phyloP scores from a whole-genome alignment of 1,140 invertebrate genomes.

The Drosophila subobscura region DNA sequence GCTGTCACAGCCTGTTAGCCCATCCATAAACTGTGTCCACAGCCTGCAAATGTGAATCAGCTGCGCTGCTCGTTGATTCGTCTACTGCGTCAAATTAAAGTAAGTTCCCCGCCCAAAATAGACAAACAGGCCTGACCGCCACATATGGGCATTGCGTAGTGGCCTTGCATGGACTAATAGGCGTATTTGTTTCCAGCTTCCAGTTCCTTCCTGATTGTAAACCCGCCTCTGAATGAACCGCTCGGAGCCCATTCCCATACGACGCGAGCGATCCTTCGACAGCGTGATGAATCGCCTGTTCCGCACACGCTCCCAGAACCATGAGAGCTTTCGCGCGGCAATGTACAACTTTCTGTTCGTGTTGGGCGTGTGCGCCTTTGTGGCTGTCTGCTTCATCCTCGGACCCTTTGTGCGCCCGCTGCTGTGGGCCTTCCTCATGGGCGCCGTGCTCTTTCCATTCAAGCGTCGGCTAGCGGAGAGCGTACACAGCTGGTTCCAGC shows the following conservation, averaged over 20 bases:
- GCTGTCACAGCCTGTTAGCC: not conserved
- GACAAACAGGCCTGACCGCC: conserved; percentile 38
- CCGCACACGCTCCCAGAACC: conserved; percentile 75
- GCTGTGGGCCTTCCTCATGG: conserved; percentile 96
- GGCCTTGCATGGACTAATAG: conserved; percentile 9
- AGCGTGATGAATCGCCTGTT: conserved; percentile 76
- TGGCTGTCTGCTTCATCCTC: conserved; percentile 88
- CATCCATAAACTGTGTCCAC: no score
- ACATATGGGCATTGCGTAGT: conserved; percentile 26
- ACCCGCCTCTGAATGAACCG: conserved; percentile 61
- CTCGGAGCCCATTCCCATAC: conserved; percentile 71
- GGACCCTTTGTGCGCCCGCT: conserved; percentile 96
- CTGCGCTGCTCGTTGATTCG: conserved; percentile 8
- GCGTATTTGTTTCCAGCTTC: not conserved
- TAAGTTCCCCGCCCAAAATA: conserved; percentile 16
- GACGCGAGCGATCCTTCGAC: conserved; percentile 80
- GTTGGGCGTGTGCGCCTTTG: conserved; percentile 90
- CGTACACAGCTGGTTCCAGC: conserved; percentile 88
- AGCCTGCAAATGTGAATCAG: conserved; percentile 22
- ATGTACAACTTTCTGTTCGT: conserved; percentile 93
- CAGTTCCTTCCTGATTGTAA: conserved; percentile 11
- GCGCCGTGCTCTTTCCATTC: conserved; percentile 93
- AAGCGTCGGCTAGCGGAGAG: conserved; percentile 88
- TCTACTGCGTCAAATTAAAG: conserved; percentile 19
- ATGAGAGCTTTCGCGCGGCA: conserved; percentile 89